Conservation (phyloP, 2,888 invertebrate species). For the Anarsia innoxiella region DNA sequence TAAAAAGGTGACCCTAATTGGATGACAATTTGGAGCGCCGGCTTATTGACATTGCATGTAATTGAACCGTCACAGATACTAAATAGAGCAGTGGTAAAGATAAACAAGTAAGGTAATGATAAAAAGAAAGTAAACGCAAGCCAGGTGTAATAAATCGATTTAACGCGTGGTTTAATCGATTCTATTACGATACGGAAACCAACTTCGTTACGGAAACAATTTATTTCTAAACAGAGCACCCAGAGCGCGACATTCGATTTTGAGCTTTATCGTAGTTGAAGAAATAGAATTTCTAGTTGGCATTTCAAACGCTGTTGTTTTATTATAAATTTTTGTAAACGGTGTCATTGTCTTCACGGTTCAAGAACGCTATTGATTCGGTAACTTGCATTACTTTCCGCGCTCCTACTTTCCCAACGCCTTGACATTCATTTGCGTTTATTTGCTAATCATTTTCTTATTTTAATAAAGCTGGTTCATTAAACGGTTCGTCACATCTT, state of each 20-base stretch:
- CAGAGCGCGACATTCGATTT: neutral
- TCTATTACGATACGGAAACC: conserved; percentile 39
- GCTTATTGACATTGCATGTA: conserved; percentile 13
- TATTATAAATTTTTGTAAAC: conserved; percentile 6
- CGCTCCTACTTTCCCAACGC: conserved; percentile 15
- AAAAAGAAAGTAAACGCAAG: conserved; percentile 35
- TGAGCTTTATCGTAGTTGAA: neutral
- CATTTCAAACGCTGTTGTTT: neutral
- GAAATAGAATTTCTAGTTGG: neutral
- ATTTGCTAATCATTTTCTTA: neutral
- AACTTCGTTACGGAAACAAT: conserved; percentile 30
- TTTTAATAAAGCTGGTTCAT: neutral
- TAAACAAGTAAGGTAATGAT: conserved; percentile 25
- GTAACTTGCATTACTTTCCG: conserved; percentile 12
- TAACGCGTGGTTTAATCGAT: conserved; percentile 37
- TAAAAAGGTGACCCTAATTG: too few relatives aligned
- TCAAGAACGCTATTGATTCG: conserved; percentile 1
- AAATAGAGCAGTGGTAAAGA: conserved; percentile 42
- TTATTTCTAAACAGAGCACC: conserved; percentile 19
- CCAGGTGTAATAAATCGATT: conserved; percentile 46
- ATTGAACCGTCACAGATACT: conserved; percentile 30
- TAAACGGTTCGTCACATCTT: neutral
- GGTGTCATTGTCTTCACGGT: conserved; percentile 13
- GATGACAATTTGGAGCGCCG: conserved; percentile 11
- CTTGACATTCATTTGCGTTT: conserved; percentile 14